These are phyloP conservation scores for Myotis pilosus DNA, from an alignment of 2,797 vertebrate genomes.

Conservation along the genomic window DNA sequence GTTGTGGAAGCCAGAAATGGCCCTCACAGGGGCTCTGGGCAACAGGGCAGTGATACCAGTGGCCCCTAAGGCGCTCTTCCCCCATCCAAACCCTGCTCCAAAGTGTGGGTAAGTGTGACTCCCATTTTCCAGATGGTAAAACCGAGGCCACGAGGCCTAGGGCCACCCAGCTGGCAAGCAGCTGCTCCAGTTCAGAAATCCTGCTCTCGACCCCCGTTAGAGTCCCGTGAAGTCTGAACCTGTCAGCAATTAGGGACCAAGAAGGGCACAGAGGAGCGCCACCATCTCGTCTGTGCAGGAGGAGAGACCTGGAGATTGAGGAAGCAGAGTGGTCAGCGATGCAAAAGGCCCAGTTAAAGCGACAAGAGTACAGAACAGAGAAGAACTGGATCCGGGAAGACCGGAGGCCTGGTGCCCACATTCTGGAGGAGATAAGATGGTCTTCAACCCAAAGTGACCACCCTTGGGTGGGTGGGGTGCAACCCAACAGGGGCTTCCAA, in stretches of 20 bases:
- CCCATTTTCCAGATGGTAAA: background rate
- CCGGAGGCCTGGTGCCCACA: rapidly evolving
- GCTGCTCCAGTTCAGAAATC: background rate
- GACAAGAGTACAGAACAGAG: background rate
- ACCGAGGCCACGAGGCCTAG: background rate
- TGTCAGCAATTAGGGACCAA: background rate
- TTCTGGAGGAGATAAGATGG: background rate
- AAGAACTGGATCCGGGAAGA: too few relatives aligned
- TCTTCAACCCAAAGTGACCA: background rate
- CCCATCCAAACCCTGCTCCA: background rate
- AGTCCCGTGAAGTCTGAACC: background rate
- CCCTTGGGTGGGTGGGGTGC: background rate
- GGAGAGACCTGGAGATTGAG: background rate
- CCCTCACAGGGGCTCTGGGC: background rate
- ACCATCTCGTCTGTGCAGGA: rapidly evolving
- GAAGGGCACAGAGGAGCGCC: background rate
- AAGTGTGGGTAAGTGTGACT: background rate
- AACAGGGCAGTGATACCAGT: too few relatives aligned
- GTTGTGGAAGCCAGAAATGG: background rate
- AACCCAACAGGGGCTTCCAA: background rate
- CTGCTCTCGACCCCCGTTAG: background rate
- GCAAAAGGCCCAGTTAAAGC: background rate
- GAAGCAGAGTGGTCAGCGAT: background rate
- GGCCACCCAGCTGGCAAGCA: background rate
- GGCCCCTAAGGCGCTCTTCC: background rate